Evolutionary conservation across 23 tunicate genomes (phyloP), one percentile per base, ranked within the genome.

Genomic region (Phallusia fumigata): DNA sequence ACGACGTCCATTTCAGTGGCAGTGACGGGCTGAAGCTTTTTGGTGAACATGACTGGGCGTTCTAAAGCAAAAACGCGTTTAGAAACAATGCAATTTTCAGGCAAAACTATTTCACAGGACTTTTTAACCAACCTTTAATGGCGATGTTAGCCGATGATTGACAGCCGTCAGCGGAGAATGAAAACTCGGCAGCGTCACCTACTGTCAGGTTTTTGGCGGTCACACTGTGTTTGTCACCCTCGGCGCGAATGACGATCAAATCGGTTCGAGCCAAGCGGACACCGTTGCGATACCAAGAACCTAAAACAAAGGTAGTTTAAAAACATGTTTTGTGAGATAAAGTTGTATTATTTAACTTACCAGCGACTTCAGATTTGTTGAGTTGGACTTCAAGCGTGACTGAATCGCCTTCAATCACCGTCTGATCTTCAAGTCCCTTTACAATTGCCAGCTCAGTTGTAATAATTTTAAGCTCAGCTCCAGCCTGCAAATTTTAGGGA

Each of bases 211-310:
- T 81, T 35, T 83, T 87, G 30, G 77, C 76, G 18, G 84, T 74
- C 97, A 92, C 83, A 65, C 85, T 44, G 35, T 95, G 91, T 5
- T 18, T 33, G 19, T 82, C 52, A 31, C 76, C 94, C 30, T 95
- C 98, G 21, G 72, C 74, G 74, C 35, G 51, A 30, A 95, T 35
- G 16, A 85, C 93, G 32, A 95, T 79, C 73, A 82, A 89, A 52
- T 89, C 85, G 52, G 95, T 88, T 30, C 87, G 36, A 1, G 98
- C 91, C 87, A 95, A 76, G 58, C 89, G 89, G 45, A 90, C 94
- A 22, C 98, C 98, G 73, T 95, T 90, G 28, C 83, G 85, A 36
- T 74, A 95, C 99, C 99, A 95, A 0, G 92, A 88, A 31, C 89
- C 97, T 93, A 58, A 21, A 24, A 58, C 69, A 58, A 58, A 58